Percentiles rank a stretch among this genome's conserved stretches.
phyloP scores from a whole-genome alignment of 1,140 invertebrate genomes.

The Globodera ellingtonae region DNA sequence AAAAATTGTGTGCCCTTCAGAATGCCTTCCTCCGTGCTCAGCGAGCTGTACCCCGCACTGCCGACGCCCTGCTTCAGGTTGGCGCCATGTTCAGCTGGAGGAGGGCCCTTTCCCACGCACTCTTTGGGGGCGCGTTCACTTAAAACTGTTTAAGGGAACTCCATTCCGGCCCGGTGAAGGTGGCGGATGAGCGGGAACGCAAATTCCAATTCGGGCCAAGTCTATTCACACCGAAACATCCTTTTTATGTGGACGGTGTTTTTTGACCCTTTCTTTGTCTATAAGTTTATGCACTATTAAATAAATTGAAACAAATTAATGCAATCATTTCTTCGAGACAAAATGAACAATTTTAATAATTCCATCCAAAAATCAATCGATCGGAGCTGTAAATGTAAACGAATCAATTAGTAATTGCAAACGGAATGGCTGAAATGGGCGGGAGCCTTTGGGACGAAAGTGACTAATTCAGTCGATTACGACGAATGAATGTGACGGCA shows the following conservation, averaged over 20 bases:
- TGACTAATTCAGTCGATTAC: too few relatives aligned
- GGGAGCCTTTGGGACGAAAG: too few relatives aligned
- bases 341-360: too few relatives aligned
- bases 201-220: slow-evolving; percentile 55
- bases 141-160: slow-evolving; percentile 57
- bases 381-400: too few relatives aligned
- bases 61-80: slow-evolving; percentile 63
- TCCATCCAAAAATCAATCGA: too few relatives aligned
- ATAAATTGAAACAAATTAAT: background rate
- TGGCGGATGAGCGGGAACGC: slow-evolving; percentile 61
- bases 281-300: background rate
- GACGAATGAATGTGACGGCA: too few relatives aligned
- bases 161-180: slow-evolving; percentile 57
- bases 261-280: background rate
- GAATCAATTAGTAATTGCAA: too few relatives aligned
- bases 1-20: slow-evolving; percentile 37
- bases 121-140: slow-evolving; percentile 55
- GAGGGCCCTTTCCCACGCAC: background rate
- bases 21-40: slow-evolving; percentile 63
- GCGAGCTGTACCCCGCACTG: slow-evolving; percentile 60
- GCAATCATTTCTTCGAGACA: background rate
- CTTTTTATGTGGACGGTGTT: slow-evolving; percentile 50
- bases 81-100: background rate
- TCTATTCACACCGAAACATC: slow-evolving; percentile 63
- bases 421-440: too few relatives aligned